Conservation (phyloP, 2,113 vertebrate genomes). For the Poeciliopsis turrubarensis region DNA sequence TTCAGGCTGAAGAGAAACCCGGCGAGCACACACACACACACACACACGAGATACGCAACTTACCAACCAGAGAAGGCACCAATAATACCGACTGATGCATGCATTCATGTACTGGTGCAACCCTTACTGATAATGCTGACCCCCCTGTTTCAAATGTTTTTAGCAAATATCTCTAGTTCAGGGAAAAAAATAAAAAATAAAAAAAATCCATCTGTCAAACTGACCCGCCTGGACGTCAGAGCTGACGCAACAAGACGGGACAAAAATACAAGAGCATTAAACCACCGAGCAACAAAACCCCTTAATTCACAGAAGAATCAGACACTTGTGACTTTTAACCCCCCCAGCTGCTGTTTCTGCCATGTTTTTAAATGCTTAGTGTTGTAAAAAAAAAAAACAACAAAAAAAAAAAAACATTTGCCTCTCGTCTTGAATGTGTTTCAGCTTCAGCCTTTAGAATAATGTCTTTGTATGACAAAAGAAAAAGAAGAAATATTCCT, state of each 20-base stretch:
- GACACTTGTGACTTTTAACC: neutral
- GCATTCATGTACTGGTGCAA: neutral
- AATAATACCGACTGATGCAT: neutral
- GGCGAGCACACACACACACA: neutral
- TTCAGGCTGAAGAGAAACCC: too few species aligned
- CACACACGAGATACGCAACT: neutral
- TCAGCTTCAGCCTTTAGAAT: neutral
- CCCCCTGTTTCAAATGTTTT: neutral
- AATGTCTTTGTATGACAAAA: neutral
- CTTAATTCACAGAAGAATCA: neutral
- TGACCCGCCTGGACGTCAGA: neutral
- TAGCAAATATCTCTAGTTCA: neutral
- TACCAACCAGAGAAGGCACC: neutral
- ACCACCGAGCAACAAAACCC: neutral
- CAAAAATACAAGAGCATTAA: neutral
- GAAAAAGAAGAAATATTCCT: too few species aligned
- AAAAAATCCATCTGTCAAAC: neutral
- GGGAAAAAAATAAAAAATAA: neutral
- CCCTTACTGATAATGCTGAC: neutral
- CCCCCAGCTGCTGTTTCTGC: neutral
- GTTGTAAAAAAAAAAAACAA: neutral
- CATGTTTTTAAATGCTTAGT: neutral
- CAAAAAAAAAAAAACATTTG: neutral
- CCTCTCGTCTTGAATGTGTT: neutral
- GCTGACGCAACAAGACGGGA: neutral